Conservation (phyloP, 2,113 vertebrate genomes). For the Nansenia antarctica region DNA sequence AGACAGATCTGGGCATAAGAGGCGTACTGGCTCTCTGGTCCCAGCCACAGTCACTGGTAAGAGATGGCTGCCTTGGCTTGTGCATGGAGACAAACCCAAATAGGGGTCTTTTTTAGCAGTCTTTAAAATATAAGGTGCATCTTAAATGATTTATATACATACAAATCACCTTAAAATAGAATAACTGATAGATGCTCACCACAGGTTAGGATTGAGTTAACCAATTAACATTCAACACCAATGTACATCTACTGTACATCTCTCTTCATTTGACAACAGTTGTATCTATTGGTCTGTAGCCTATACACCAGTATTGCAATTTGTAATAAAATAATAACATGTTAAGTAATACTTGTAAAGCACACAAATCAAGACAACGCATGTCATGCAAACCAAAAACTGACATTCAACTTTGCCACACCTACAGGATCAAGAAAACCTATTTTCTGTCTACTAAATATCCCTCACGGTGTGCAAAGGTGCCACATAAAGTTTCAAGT, state of each 20-base stretch:
- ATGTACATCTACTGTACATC: not conserved
- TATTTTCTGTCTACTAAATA: too few relatives aligned
- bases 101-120: too few relatives aligned
- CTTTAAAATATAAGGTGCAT: not conserved
- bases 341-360: not conserved
- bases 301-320: not conserved
- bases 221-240: not conserved
- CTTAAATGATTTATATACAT: not conserved
- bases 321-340: not conserved
- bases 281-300: too few relatives aligned
- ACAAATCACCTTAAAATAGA: not conserved
- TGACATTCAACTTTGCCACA: too few relatives aligned
- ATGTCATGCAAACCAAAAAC: too few relatives aligned
- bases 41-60: conserved; percentile 21
- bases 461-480: too few relatives aligned
- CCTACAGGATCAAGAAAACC: too few relatives aligned
- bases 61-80: not conserved
- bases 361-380: not conserved
- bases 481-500: too few relatives aligned
- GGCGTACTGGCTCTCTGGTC: not conserved
- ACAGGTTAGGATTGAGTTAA: not conserved
- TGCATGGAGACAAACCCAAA: too few relatives aligned
- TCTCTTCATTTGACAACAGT: not conserved
- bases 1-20: not conserved
- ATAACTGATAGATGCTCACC: too few relatives aligned